Evolutionary conservation across 2,888 invertebrate species (phyloP).

Genomic region (Zygaena filipendulae): DNA sequence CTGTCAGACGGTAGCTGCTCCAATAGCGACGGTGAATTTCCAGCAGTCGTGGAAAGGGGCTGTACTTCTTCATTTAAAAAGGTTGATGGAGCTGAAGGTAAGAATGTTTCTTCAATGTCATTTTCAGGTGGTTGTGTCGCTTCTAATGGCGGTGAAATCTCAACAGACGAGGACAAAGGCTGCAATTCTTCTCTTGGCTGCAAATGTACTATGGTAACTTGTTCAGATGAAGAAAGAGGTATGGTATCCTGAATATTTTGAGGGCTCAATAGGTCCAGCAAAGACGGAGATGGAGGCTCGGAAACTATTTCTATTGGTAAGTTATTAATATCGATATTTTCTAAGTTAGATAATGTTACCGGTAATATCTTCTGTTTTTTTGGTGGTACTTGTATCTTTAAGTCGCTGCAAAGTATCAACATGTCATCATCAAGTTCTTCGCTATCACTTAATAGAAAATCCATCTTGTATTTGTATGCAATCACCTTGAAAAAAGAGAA

Average conservation of each 20-base stretch:
- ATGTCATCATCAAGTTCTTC: conserved; percentile 7
- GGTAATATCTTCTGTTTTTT: conserved; percentile 6
- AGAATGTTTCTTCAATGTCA: conserved; percentile 7
- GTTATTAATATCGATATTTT: conserved; percentile 8
- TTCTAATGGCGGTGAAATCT: conserved; percentile 7
- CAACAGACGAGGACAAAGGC: conserved; percentile 3
- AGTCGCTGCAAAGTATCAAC: conserved; percentile 7
- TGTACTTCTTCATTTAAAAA: conserved; percentile 1
- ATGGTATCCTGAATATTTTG: conserved; percentile 1
- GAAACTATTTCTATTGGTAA: conserved; percentile 8
- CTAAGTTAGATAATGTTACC: conserved; percentile 5
- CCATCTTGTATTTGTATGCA: conserved; percentile 5
- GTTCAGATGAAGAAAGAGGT: conserved; percentile 1
- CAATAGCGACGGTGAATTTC: conserved; percentile 3
- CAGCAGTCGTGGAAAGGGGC: conserved; percentile 2
- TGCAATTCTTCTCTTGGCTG: conserved; percentile 1
- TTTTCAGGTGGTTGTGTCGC: conserved; percentile 7
- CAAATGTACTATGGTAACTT: conserved; percentile 1
- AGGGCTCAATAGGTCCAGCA: conserved; percentile 2
- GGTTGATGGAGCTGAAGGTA: neutral
- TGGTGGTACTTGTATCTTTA: conserved; percentile 5
- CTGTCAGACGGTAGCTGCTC: conserved; percentile 6
- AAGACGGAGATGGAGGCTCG: conserved; percentile 7
- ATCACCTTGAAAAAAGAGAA: conserved; percentile 4
- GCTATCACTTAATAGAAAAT: conserved; percentile 5